phyloP scores from a whole-genome alignment of 1,140 invertebrate species.

The Zelostemma sp. region DNA sequence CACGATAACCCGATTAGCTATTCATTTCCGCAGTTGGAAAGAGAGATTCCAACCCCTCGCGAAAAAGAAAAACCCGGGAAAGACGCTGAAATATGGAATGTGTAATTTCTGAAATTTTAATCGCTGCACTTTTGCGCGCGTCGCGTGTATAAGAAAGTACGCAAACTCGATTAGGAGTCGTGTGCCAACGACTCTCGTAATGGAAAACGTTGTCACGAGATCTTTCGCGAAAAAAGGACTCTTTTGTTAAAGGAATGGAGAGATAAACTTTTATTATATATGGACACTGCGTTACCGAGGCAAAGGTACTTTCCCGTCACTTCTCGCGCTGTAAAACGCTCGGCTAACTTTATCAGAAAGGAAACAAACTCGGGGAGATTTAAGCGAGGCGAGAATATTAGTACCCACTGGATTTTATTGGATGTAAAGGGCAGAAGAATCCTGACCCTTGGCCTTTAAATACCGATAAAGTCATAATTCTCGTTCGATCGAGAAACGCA shows the following conservation, averaged over 20 bases:
- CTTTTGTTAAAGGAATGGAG: not conserved
- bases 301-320: not conserved
- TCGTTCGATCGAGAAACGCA: not conserved
- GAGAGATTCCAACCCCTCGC: slow-evolving; percentile 25
- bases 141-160: slow-evolving; percentile 10
- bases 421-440: no score
- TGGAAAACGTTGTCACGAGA: slow-evolving; percentile 6
- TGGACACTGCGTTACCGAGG: not conserved
- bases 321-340: not conserved
- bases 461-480: no score
- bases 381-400: not conserved
- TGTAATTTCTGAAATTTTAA: slow-evolving; percentile 14
- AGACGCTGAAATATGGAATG: slow-evolving; percentile 11
- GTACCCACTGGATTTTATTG: not conserved
- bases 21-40: slow-evolving; percentile 27
- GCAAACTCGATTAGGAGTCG: slow-evolving; percentile 13
- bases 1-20: slow-evolving; percentile 47
- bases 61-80: not conserved
- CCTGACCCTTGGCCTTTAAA: no score
- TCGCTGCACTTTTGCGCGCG: not conserved
- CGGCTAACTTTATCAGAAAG: not conserved
- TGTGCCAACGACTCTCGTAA: slow-evolving; percentile 7
- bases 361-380: no score
- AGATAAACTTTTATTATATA: slow-evolving; percentile 6
- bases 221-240: slow-evolving; percentile 1